These are phyloP conservation scores for Columba livia DNA, from an alignment of 2,113 vertebrate species.

Conservation along the genomic window DNA sequence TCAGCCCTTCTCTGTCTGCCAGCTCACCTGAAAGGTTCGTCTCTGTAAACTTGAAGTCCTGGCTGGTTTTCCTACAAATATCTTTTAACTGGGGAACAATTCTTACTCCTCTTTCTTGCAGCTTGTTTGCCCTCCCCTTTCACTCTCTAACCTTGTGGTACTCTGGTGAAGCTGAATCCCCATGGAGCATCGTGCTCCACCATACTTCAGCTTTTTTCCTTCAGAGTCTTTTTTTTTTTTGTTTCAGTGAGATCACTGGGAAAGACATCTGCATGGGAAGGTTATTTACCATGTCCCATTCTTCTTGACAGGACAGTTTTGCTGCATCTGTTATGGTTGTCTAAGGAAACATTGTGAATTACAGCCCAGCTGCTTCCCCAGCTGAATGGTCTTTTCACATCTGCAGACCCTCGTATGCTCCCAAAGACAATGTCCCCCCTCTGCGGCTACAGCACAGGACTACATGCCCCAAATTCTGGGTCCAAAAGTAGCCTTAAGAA, in stretches of 20 bases:
- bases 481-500: neutral
- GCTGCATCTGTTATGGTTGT: neutral
- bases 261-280: neutral
- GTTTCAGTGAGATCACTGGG: neutral
- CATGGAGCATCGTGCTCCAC: neutral
- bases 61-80: neutral
- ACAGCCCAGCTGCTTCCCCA: neutral
- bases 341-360: neutral
- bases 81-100: neutral
- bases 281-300: neutral
- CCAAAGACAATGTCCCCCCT: neutral
- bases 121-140: neutral
- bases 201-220: neutral
- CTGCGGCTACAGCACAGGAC: neutral
- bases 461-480: neutral
- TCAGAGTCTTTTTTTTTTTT: neutral
- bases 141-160: neutral
- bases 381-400: neutral
- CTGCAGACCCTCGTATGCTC: neutral
- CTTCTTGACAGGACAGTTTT: neutral
- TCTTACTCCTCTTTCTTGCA: neutral
- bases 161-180: neutral
- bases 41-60: neutral
- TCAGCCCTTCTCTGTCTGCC: neutral
- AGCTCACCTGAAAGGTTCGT: neutral